Base-by-base conservation (phyloP, 2,888 invertebrate species). In the Hydropsyche betteni region DNA sequence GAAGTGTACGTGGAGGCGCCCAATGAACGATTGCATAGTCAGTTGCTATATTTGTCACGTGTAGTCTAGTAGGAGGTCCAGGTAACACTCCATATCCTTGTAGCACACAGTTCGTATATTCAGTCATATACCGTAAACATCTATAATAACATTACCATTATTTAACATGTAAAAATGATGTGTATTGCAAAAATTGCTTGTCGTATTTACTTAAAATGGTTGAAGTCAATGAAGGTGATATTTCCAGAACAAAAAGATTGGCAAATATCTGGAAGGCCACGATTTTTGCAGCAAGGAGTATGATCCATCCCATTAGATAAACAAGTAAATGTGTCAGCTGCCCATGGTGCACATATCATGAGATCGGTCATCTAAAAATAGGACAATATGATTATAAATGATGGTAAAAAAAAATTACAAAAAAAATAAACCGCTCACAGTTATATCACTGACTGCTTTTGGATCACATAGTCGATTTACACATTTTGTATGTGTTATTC, bases 271-370 rank as follows among this genome's bases (percentile, higher is more conserved):
- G 94, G 94, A 44, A 95, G 87, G 0, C 94, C 94, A 71, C 93
- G 85, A 0, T 91, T 89, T 36, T 89, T 87, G 82, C 95, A 95
- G 84, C 95, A 95, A 0, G 92, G 91, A 0, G 93, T 92, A 83
- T 95, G 95, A 85, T 95, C 94, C 81, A 92, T 88, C 0, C 92
- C 92, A 80, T 94, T 93, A 61, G 93, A 91, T 76, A 95, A 86
- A 81, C 95, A 95, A 8, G 91, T 90, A 83, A 95, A 94, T 0
- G 94, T 93, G 38, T 91, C 91, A 4, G 92, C 90, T 0, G 94
- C 93, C 94, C 94, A 95, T 0, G 95, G 95, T 0, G 95, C 95
- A 84, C 95, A 95, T 58, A 95, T 94, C 93, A 95, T 94, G 82
- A 95, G 87, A 83, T 95, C 94, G 64, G 94, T 93, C 79, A 93